Conservation (phyloP, 2,113 vertebrate species). For the Upupa epops region DNA sequence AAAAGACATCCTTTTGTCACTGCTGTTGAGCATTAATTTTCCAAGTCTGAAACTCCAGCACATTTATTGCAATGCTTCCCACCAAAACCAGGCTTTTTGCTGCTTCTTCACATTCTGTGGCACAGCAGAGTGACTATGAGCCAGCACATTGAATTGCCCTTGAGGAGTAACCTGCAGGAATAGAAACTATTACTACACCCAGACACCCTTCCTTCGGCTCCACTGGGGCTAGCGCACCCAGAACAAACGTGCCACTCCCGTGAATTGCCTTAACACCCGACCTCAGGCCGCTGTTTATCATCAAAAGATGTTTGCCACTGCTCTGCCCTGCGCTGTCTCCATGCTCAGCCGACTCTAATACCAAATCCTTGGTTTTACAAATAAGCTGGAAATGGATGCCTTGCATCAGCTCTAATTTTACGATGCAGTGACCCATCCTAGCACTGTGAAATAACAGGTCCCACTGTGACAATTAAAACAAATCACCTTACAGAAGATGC, state of each 20-base stretch:
- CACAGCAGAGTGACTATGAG: not conserved
- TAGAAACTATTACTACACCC: not conserved
- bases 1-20: not conserved
- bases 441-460: constrained; percentile 84
- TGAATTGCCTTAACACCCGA: not conserved
- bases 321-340: constrained; percentile 51
- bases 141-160: constrained; percentile 18
- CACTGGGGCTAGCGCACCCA: not conserved
- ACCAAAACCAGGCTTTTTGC: not conserved
- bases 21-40: not conserved
- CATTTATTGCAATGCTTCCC: not conserved
- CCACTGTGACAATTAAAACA: constrained; percentile 93
- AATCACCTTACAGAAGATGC: constrained; percentile 86
- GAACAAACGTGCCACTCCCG: not conserved
- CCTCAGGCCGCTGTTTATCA: not conserved
- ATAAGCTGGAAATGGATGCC: constrained; percentile 85
- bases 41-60: not conserved
- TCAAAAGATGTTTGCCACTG: constrained; percentile 14
- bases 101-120: not conserved
- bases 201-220: not conserved
- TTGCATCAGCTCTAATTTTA: constrained; percentile 88
- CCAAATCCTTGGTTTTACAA: constrained; percentile 83
- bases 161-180: constrained; percentile 9
- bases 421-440: constrained; percentile 88
- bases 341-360: constrained; percentile 74